Evolutionary conservation across 1,140 invertebrate species (phyloP), one percentile per base, ranked within the genome.

Genomic region (Pseudomyrmex flavicornis): DNA sequence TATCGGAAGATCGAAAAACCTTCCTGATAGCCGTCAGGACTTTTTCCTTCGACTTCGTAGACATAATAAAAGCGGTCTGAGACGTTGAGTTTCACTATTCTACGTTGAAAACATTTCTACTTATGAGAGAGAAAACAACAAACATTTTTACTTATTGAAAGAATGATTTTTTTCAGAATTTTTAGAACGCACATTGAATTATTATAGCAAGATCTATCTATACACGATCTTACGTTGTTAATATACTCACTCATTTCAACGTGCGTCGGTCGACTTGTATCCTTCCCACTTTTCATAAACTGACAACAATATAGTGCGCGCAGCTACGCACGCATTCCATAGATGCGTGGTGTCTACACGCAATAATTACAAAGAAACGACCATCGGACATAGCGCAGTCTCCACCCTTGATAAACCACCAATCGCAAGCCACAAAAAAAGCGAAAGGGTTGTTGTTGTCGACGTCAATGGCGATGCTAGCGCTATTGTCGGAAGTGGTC

Each of bases 1-100:
- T 97, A 89, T 95, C 96, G 9, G 96, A 96, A 44, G 96, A 95
- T 82, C 96, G 96, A 91, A 97, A 97, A 75, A 97, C 93, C 93
- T 97, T 97, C 84, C 96, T 94, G 91, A 97, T 96, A 44, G 96
- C 97, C 26, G 96, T 96, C 5, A 97, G 96, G 50, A 97, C 96
- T 92, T 95, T 96, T 61, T 96, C 95, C 92, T 97, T 97, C 4
- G 97, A 96, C 80, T 96, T 95, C 79, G 96, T 97, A 85, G 96
- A 96, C 97, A 97, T 97, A 65, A 22, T 90, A 69, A 52, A 68
- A n/a, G 12, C 58, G 35, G 58, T 20, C 65, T 10, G 26, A 63
- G 10, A n/a, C 2, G 35, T 35, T 35, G 15, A 5, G 5, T 69
- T n/a, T 35, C 44, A 46, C 66, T 50, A 48, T 15, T 80, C 76